Evolutionary conservation across 2,797 vertebrate species (phyloP).

Genomic region (Acanthurus tractus): DNA sequence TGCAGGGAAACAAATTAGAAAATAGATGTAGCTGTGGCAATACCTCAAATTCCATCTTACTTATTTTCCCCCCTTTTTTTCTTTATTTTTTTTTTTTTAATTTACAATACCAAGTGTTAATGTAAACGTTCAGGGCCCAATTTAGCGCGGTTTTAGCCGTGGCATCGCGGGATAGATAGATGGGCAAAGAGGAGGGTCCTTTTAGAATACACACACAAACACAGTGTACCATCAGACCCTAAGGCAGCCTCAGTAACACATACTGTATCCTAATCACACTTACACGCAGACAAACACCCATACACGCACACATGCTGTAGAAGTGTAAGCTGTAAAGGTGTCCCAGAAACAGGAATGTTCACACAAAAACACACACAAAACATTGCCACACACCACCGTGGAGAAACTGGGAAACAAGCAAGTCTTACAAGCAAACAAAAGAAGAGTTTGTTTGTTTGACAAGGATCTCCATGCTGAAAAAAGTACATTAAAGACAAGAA

Average conservation of each 20-base stretch:
- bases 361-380: conserved; percentile 32
- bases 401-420: conserved; percentile 70
- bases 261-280: conserved; percentile 30
- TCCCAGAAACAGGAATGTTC: conserved; percentile 29
- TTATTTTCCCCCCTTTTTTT: conserved; percentile 43
- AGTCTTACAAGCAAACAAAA: conserved; percentile 73
- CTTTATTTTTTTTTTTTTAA: conserved; percentile 73
- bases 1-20: conserved; percentile 83
- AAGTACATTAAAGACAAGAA: conserved; percentile 61
- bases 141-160: conserved; percentile 86
- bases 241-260: conserved; percentile 28
- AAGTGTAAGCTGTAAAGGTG: conserved; percentile 33
- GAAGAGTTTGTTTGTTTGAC: conserved; percentile 76
- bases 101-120: conserved; percentile 87
- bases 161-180: conserved; percentile 84
- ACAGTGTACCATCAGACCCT: conserved; percentile 29
- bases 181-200: conserved; percentile 80
- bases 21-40: conserved; percentile 76
- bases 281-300: conserved; percentile 1
- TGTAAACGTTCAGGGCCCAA: conserved; percentile 86
- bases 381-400: conserved; percentile 65
- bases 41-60: conserved; percentile 78
- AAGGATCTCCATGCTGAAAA: conserved; percentile 70
- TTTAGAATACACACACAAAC: conserved; percentile 39
- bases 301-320: no score